phyloP scores from a whole-genome alignment of 2,797 vertebrate species.

The Pseudochromis fuscus region DNA sequence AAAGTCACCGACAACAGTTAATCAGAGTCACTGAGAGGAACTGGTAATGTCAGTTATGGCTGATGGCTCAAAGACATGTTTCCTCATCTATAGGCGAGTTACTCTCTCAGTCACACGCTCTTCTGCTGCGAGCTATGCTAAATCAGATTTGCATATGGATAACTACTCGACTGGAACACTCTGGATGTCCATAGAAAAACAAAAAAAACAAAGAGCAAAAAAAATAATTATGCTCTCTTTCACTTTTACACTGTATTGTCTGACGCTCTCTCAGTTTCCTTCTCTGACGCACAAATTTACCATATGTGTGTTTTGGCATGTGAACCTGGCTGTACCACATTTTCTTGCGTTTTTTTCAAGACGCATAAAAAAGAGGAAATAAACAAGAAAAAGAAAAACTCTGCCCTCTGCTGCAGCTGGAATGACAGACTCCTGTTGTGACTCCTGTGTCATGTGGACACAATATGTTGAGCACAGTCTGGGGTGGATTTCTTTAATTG shows the following conservation, averaged over 20 bases:
- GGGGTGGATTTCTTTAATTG: no score
- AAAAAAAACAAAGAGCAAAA: slow-evolving; percentile 37
- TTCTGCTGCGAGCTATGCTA: slow-evolving; percentile 64
- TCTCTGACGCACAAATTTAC: neutral
- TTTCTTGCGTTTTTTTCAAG: slow-evolving; percentile 22
- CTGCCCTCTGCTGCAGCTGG: slow-evolving; percentile 8
- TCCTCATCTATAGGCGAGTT: slow-evolving; percentile 64
- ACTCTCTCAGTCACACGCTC: slow-evolving; percentile 29
- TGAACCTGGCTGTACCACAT: slow-evolving; percentile 68
- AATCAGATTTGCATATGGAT: slow-evolving; percentile 68
- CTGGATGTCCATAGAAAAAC: slow-evolving; percentile 28
- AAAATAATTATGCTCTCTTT: slow-evolving; percentile 1
- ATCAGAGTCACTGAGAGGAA: slow-evolving; percentile 64
- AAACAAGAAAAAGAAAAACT: slow-evolving; percentile 17
- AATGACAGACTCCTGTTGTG: slow-evolving; percentile 4
- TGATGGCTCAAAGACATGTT: slow-evolving; percentile 67
- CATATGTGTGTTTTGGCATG: neutral
- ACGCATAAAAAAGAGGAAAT: neutral
- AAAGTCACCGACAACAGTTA: slow-evolving; percentile 60
- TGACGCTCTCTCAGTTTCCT: neutral
- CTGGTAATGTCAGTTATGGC: slow-evolving; percentile 69
- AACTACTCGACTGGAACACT: slow-evolving; percentile 58
- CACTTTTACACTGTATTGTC: slow-evolving; percentile 7
- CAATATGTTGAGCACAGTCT: neutral
- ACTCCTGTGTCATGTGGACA: neutral